Conservation (phyloP, 2,113 vertebrate genomes). For the Varanus salvator region DNA sequence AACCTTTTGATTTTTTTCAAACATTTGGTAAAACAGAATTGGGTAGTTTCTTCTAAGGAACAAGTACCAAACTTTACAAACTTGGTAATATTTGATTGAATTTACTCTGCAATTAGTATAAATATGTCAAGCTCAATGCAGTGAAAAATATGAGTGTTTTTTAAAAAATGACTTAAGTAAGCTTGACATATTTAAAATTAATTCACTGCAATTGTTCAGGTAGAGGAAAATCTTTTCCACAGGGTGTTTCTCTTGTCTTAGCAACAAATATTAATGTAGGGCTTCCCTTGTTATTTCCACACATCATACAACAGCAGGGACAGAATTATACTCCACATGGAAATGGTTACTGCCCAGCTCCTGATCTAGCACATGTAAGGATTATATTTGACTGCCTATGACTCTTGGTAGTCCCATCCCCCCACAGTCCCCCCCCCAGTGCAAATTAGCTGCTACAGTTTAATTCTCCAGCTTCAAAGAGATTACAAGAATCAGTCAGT, state of each 20-base stretch:
- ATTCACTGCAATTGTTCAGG: too few species aligned
- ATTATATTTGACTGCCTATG: neutral
- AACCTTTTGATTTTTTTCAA: slow-evolving; percentile 59
- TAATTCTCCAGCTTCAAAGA: neutral
- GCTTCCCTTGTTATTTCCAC: slow-evolving; percentile 1
- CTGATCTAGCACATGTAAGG: too few species aligned
- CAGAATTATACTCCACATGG: neutral
- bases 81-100: slow-evolving; percentile 31
- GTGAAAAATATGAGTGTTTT: accelerated
- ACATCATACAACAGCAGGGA: neutral
- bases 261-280: neutral
- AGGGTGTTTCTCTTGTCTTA: slow-evolving; percentile 1
- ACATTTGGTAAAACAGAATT: slow-evolving; percentile 64
- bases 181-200: slow-evolving; percentile 39
- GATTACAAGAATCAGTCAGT: neutral
- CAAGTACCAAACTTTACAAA: slow-evolving; percentile 55
- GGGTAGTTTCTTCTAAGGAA: slow-evolving; percentile 37
- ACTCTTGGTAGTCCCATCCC: too few species aligned
- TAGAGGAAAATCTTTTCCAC: neutral
- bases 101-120: slow-evolving; percentile 35
- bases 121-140: neutral
- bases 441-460: neutral
- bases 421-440: neutral
- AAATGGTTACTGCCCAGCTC: neutral
- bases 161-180: slow-evolving; percentile 25